Evolutionary conservation across 2,888 invertebrate genomes (phyloP).

Genomic region (Drosophila vallismaia): DNA sequence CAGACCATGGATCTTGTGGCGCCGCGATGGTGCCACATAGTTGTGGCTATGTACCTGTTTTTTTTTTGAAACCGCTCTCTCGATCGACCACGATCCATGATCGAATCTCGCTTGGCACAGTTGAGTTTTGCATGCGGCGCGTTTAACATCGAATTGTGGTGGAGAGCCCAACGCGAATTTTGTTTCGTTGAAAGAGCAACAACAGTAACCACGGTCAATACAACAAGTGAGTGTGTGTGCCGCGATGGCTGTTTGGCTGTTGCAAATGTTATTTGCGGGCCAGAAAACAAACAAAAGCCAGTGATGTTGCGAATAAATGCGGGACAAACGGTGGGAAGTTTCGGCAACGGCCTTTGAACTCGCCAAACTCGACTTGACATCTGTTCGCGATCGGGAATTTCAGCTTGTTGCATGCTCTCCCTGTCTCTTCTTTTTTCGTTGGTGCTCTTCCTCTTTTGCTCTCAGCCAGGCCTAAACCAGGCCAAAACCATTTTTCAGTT

Average conservation of each 20-base stretch:
- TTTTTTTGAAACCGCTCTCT: constrained; percentile 20
- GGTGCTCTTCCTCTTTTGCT: not conserved
- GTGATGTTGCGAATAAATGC: constrained; percentile 35
- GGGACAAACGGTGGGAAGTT: constrained; percentile 31
- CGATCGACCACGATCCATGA: constrained; percentile 1
- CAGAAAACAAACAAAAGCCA: constrained; percentile 12
- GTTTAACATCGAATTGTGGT: constrained; percentile 45
- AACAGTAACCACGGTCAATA: constrained; percentile 5
- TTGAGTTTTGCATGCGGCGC: constrained; percentile 63
- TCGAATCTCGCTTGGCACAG: constrained; percentile 34
- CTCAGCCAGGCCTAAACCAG: constrained; percentile 49
- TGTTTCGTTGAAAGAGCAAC: constrained; percentile 31
- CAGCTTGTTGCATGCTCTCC: constrained; percentile 27
- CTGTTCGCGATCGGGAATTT: constrained; percentile 48
- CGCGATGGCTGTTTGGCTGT: constrained; percentile 10
- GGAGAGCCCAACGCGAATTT: constrained; percentile 22
- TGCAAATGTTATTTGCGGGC: constrained; percentile 19
- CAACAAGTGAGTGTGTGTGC: constrained; percentile 32
- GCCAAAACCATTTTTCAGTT: constrained; percentile 72
- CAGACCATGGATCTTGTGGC: constrained; percentile 8
- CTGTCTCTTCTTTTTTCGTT: not conserved
- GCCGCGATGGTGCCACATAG: constrained; percentile 16
- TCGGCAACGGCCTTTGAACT: constrained; percentile 68
- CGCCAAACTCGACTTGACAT: constrained; percentile 53
- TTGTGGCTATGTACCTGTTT: constrained; percentile 23